A percentile compares a stretch with the other conserved stretches of the same genome.
Conservation (phyloP, 1,140 invertebrate genomes). For the Drosophila suzukii region DNA sequence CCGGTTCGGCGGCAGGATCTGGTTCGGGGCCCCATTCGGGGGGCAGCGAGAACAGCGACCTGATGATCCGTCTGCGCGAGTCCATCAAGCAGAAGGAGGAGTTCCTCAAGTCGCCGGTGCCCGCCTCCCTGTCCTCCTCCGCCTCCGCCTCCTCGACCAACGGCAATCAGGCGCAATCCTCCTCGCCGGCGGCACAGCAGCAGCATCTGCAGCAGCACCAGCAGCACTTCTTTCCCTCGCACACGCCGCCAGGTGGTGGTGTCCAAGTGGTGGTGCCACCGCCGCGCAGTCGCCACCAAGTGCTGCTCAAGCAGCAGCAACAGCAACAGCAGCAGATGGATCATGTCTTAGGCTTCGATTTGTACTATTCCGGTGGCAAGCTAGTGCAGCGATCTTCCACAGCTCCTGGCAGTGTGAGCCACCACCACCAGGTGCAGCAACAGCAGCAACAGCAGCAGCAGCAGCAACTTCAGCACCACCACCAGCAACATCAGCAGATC, state of each 20-base stretch:
- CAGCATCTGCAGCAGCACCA: slow-evolving; percentile 49
- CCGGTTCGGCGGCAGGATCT: slow-evolving; percentile 6
- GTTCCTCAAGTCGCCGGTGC: slow-evolving; percentile 90
- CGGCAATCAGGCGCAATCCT: slow-evolving; percentile 55
- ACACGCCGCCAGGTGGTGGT: slow-evolving; percentile 42
- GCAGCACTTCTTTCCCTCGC: slow-evolving; percentile 82
- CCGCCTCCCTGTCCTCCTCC: slow-evolving; percentile 44
- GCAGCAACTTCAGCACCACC: slow-evolving; percentile 11
- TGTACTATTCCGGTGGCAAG: slow-evolving; percentile 67
- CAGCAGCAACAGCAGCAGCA: slow-evolving; percentile 41
- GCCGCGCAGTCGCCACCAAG: slow-evolving; percentile 56
- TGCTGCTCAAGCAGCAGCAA: slow-evolving; percentile 39
- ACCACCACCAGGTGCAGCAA: slow-evolving; percentile 29
- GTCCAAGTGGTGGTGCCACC: slow-evolving; percentile 25
- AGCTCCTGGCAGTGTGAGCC: slow-evolving; percentile 32
- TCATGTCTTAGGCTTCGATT: slow-evolving; percentile 60
- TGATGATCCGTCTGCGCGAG: slow-evolving; percentile 87
- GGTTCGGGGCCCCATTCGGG: slow-evolving; percentile 15
- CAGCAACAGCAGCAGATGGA: slow-evolving; percentile 28
- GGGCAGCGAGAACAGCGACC: slow-evolving; percentile 72
- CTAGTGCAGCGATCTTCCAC: slow-evolving; percentile 57
- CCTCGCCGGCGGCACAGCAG: slow-evolving; percentile 35
- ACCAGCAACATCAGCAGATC: slow-evolving; percentile 39
- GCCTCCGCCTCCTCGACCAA: slow-evolving; percentile 35
- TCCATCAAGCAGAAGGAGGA: slow-evolving; percentile 95